Evolutionary conservation across 2,797 vertebrate species (phyloP).

Genomic region (Takifugu ocellatus): DNA sequence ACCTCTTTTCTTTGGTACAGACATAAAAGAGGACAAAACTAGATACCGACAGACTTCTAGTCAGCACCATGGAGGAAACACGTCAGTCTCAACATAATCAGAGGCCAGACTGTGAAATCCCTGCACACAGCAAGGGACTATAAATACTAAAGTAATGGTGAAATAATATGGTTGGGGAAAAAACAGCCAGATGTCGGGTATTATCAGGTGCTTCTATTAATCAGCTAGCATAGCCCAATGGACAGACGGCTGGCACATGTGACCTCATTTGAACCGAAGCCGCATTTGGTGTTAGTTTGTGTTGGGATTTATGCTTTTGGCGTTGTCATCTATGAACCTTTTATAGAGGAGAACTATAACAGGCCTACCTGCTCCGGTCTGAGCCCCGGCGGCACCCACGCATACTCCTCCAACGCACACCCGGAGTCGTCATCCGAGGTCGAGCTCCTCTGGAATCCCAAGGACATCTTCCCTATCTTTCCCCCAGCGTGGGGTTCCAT

Average conservation of each 20-base stretch:
- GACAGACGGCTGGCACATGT: conserved; percentile 10
- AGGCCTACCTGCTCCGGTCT: conserved; percentile 82
- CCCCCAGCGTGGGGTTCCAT: conserved; percentile 82
- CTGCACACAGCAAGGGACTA: conserved; percentile 26
- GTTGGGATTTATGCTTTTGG: not conserved
- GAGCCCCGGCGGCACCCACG: conserved; percentile 93
- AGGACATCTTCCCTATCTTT: conserved; percentile 77
- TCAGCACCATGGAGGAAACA: conserved; percentile 33
- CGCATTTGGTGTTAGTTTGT: conserved; percentile 1
- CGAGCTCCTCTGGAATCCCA: conserved; percentile 92
- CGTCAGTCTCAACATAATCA: conserved; percentile 40
- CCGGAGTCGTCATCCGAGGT: conserved; percentile 95
- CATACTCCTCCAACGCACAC: conserved; percentile 94
- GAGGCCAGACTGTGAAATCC: conserved; percentile 40
- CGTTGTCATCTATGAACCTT: too few species aligned
- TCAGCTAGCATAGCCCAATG: conserved; percentile 15
- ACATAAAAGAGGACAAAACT: not conserved
- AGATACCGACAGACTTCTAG: conserved; percentile 15
- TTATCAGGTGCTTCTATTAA: conserved; percentile 26
- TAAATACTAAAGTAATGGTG: conserved; percentile 33
- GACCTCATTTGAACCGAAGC: conserved; percentile 31
- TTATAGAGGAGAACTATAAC: not conserved
- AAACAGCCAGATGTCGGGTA: conserved; percentile 32
- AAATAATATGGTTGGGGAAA: conserved; percentile 3
- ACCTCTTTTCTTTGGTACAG: not conserved